Evolutionary conservation across 2,888 invertebrate species (phyloP).

Genomic region (Protodeltote pygarga): DNA sequence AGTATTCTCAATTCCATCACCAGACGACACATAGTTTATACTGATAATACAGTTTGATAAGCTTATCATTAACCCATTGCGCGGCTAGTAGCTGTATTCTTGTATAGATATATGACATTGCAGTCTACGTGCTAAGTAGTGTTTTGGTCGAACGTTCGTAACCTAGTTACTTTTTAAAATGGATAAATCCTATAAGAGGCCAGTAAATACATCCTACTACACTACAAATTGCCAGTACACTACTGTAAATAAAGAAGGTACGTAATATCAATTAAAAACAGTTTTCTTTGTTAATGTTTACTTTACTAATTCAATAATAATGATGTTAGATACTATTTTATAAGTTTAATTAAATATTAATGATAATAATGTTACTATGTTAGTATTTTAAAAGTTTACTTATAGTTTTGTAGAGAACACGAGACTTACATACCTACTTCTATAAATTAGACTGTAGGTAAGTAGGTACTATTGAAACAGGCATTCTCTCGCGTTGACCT

Average conservation of each 20-base stretch:
- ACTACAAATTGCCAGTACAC: constrained; percentile 76
- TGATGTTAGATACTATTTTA: too few species aligned
- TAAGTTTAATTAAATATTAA: too few species aligned
- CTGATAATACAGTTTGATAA: constrained; percentile 50
- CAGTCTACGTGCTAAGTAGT: constrained; percentile 19
- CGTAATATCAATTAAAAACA: constrained; percentile 43
- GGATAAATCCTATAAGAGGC: constrained; percentile 61
- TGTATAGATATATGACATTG: constrained; percentile 29
- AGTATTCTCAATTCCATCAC: constrained; percentile 20
- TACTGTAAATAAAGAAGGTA: constrained; percentile 72
- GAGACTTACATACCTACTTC: too few species aligned
- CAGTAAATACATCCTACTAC: constrained; percentile 69
- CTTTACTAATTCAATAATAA: too few species aligned
- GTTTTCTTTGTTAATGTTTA: neutral
- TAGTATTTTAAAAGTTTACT: too few species aligned
- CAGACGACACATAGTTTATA: constrained; percentile 23
- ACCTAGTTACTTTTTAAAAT: constrained; percentile 44
- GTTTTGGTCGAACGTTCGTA: constrained; percentile 8
- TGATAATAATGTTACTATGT: too few species aligned
- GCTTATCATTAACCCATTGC: constrained; percentile 50
- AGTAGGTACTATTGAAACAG: too few species aligned
- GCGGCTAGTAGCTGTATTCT: constrained; percentile 44
- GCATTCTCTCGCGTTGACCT: too few species aligned
- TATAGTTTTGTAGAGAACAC: too few species aligned
- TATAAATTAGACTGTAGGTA: too few species aligned